Evolutionary conservation across 2,797 vertebrate genomes (phyloP).

Genomic region (Salarias fasciatus): DNA sequence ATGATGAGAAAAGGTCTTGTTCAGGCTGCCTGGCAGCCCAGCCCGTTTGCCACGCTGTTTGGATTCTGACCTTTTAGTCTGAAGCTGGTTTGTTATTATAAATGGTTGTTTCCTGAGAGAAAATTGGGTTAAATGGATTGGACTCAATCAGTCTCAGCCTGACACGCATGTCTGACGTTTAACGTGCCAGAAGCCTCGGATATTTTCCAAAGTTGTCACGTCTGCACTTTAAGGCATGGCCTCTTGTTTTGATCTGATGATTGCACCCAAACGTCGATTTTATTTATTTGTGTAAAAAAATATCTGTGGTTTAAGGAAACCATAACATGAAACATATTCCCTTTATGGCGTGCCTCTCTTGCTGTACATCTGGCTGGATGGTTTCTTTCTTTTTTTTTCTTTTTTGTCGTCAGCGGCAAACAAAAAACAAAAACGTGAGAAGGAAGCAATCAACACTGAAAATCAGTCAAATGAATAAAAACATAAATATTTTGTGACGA

Average conservation of each 20-base stretch:
- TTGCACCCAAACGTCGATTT: neutral
- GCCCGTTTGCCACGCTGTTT: neutral
- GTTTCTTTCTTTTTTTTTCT: too few species aligned
- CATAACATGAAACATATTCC: neutral
- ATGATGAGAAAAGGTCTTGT: too few species aligned
- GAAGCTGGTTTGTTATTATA: neutral
- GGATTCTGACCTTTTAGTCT: neutral
- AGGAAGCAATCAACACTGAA: too few species aligned
- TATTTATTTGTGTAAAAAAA: neutral
- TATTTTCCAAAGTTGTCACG: neutral
- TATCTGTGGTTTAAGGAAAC: neutral
- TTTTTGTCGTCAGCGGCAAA: neutral
- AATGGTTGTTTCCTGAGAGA: conserved; percentile 4
- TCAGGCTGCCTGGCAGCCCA: neutral
- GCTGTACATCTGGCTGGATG: too few species aligned
- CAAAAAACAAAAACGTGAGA: too few species aligned
- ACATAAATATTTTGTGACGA: too few species aligned
- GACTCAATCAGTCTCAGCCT: neutral
- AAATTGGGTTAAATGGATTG: neutral
- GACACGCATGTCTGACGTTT: neutral
- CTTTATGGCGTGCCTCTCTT: neutral
- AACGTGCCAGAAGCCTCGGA: neutral
- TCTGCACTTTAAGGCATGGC: neutral
- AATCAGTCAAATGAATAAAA: too few species aligned
- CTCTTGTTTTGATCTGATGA: neutral